Conservation (phyloP, 1,140 invertebrate genomes). For the Bombus terrestris region DNA sequence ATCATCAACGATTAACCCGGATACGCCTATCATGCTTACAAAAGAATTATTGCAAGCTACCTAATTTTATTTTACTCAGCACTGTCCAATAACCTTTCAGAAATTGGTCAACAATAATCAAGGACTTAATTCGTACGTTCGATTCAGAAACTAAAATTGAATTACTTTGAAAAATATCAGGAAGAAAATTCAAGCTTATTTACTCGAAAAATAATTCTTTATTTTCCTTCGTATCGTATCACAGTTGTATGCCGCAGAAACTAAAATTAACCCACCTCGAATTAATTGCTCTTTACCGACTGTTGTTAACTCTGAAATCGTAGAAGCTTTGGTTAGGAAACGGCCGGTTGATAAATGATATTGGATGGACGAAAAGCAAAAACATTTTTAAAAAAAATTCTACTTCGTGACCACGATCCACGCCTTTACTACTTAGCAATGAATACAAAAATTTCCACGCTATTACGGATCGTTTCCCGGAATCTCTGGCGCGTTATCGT, state of each 20-base stretch:
- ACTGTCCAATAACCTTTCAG: no score
- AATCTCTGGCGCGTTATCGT: slow-evolving; percentile 11
- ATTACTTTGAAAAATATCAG: background rate
- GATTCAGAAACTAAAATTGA: rapidly evolving
- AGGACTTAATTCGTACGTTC: background rate
- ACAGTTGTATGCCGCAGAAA: no score
- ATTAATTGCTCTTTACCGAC: background rate
- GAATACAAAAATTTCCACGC: background rate
- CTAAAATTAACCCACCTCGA: background rate
- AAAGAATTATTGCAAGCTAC: background rate
- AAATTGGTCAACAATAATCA: background rate
- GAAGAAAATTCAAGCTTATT: background rate
- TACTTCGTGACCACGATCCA: background rate
- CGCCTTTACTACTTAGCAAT: background rate
- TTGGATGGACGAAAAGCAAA: background rate
- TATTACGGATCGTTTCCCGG: background rate
- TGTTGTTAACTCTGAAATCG: background rate
- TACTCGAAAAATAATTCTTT: no score
- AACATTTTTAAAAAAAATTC: background rate
- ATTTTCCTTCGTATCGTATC: no score
- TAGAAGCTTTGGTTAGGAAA: background rate
- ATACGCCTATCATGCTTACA: background rate
- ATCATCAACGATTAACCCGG: background rate
- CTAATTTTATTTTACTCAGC: background rate
- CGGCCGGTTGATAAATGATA: background rate